A percentile compares a stretch with the other conserved stretches of the same genome.
Conservation (phyloP, 2,113 vertebrate genomes). For the Dasyornis broadbenti region DNA sequence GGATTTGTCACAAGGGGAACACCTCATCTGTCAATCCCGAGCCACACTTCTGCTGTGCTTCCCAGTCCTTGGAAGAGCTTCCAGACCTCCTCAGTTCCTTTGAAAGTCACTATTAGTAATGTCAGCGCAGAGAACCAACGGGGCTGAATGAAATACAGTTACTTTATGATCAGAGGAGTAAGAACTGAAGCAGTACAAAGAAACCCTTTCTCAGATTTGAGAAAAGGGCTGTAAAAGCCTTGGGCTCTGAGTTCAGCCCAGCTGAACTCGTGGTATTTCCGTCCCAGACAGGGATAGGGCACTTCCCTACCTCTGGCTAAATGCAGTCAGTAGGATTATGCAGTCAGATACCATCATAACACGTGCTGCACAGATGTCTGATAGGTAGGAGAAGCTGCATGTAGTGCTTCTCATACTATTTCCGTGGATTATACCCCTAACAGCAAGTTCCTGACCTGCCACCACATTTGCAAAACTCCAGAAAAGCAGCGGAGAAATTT, state of each 20-base stretch:
- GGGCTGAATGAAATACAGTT: background rate
- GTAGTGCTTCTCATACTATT: background rate
- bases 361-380: background rate
- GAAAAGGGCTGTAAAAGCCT: background rate
- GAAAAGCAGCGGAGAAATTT: background rate
- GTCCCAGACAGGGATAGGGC: background rate
- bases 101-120: background rate
- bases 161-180: background rate
- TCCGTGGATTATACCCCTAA: background rate
- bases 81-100: background rate
- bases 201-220: background rate
- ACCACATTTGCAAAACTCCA: background rate
- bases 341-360: fast-evolving
- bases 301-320: background rate
- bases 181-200: background rate
- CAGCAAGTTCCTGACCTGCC: background rate
- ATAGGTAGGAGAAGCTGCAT: background rate
- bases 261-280: background rate
- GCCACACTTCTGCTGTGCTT: fast-evolving
- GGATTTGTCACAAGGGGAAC: background rate
- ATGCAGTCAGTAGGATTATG: background rate
- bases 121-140: background rate
- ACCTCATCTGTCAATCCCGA: background rate
- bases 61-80: background rate
- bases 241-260: background rate